These are phyloP conservation scores for Macaca mulatta DNA, from an alignment of 2,113 vertebrate species.

Conservation along the genomic window DNA sequence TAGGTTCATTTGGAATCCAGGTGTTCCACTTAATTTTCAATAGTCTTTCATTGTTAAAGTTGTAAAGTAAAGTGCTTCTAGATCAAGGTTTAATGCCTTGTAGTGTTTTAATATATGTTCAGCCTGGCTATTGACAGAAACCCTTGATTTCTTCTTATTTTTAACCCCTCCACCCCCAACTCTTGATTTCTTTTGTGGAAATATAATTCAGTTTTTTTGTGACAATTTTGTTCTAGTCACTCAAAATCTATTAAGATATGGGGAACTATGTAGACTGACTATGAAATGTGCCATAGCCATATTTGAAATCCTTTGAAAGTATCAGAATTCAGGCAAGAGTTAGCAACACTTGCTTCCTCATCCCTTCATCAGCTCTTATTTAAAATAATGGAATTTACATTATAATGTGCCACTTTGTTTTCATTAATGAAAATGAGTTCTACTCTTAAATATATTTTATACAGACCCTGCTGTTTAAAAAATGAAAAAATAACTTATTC, in stretches of 20 bases:
- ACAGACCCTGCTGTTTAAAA: not conserved
- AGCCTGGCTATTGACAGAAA: not conserved
- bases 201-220: not conserved
- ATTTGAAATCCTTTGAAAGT: not conserved
- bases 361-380: not conserved
- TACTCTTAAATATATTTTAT: conserved; percentile 3
- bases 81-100: not conserved
- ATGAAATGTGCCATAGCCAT: not conserved
- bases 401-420: not conserved
- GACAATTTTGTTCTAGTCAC: not conserved
- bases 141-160: no score
- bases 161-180: no score
- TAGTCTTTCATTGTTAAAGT: conserved; percentile 18
- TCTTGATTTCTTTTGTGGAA: not conserved
- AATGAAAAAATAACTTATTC: conserved; percentile 1
- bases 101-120: not conserved
- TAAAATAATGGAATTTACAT: not conserved
- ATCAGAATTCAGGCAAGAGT: not conserved
- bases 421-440: not conserved
- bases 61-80: not conserved
- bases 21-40: not conserved
- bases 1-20: not conserved
- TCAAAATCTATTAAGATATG: not conserved
- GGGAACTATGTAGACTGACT: not conserved
- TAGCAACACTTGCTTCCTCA: not conserved